Evolutionary conservation across 2,888 invertebrate species (phyloP).

Genomic region (Archaeoteleia sp.): DNA sequence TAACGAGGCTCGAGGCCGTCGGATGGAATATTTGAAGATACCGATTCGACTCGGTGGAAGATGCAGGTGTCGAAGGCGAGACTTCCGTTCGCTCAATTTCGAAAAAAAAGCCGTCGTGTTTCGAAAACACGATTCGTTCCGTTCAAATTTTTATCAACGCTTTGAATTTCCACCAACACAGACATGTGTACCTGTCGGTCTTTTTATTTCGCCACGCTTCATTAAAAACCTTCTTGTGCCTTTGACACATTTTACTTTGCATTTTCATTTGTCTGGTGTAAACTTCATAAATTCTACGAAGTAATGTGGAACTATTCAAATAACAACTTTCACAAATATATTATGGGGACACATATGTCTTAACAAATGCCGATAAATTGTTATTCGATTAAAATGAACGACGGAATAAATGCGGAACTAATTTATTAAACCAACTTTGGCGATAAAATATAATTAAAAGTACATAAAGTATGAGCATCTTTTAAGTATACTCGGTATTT

Average conservation of each 20-base stretch:
- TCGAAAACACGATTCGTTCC: constrained; percentile 72
- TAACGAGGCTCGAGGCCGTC: constrained; percentile 41
- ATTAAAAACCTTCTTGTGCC: not conserved
- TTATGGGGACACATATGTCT: too few species aligned
- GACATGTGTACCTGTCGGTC: constrained; percentile 28
- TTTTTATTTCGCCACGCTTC: constrained; percentile 22
- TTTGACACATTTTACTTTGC: not conserved
- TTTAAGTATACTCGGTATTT: too few species aligned
- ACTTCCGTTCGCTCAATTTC: constrained; percentile 57
- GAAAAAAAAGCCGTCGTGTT: constrained; percentile 62
- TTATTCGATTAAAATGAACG: too few species aligned
- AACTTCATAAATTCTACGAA: not conserved
- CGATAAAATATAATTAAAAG: too few species aligned
- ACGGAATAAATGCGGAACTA: too few species aligned
- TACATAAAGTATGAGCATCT: too few species aligned
- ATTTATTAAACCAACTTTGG: too few species aligned
- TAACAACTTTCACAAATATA: too few species aligned
- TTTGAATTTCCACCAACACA: constrained; percentile 34
- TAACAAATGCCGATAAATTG: too few species aligned
- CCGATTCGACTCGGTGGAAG: constrained; percentile 53
- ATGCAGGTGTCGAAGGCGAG: constrained; percentile 55
- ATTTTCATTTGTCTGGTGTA: not conserved
- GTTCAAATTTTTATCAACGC: constrained; percentile 64
- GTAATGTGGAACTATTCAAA: not conserved
- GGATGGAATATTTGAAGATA: constrained; percentile 36